These are phyloP conservation scores for Premnoplex brunnescens DNA, from an alignment of 2,797 vertebrate species.

Conservation along the genomic window DNA sequence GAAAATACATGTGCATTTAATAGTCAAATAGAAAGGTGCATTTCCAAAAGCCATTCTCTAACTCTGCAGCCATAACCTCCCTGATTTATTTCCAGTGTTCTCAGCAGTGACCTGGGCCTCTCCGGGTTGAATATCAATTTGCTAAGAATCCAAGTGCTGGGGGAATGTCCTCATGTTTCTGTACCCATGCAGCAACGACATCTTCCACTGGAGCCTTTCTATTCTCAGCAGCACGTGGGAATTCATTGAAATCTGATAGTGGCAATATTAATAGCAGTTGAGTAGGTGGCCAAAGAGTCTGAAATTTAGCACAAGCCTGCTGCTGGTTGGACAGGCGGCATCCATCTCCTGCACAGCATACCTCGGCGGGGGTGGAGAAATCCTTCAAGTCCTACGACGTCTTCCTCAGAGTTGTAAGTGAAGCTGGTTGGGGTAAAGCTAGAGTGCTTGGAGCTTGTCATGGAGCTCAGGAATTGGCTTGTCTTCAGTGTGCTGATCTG, in stretches of 20 bases:
- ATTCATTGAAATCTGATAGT: constrained; percentile 68
- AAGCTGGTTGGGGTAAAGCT: not conserved
- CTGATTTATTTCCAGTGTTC: not conserved
- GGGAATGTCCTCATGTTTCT: constrained; percentile 43
- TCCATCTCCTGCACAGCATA: not conserved
- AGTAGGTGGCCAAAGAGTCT: constrained; percentile 58
- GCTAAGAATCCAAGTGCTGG: not conserved
- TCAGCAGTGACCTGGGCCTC: not conserved
- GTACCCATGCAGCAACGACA: not conserved
- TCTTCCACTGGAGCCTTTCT: constrained; percentile 51
- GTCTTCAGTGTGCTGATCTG: not conserved
- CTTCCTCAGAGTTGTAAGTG: not conserved
- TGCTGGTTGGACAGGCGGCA: not conserved
- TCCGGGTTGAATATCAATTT: not conserved
- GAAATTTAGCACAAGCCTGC: not conserved
- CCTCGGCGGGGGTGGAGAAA: not conserved
- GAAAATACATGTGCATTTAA: not conserved
- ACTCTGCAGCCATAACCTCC: not conserved
- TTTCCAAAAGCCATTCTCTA: not conserved
- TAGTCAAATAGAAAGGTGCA: not conserved
- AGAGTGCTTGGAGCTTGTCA: accelerated
- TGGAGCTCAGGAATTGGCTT: not conserved
- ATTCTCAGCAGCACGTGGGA: constrained; percentile 69
- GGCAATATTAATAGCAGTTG: constrained; percentile 68
- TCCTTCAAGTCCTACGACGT: not conserved